A percentile compares a stretch with the other conserved stretches of the same genome.
These are phyloP conservation scores for Xiphorhynchus erythropygius DNA, from an alignment of 2,797 vertebrate species.

Conservation along the genomic window DNA sequence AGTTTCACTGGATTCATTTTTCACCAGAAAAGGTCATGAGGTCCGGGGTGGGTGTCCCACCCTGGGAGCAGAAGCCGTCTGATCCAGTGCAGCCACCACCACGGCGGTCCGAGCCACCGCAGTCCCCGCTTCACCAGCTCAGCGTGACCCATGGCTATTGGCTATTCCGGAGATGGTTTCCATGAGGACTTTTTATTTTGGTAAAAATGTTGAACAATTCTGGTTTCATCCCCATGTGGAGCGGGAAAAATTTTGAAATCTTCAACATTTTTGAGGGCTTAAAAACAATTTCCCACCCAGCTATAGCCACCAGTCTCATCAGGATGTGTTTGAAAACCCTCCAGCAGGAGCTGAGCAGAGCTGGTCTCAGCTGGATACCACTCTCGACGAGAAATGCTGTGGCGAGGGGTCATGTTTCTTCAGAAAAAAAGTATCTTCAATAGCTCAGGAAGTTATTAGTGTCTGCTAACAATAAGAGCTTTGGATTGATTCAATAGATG, in stretches of 20 bases:
- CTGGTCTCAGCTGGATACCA: constrained; percentile 67
- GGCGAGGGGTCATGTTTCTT: constrained; percentile 65
- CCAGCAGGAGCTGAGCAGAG: constrained; percentile 69
- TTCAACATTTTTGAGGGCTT: constrained; percentile 65
- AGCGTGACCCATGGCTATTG: not conserved
- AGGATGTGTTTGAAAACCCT: constrained; percentile 63
- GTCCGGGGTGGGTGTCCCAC: not conserved
- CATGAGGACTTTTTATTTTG: not conserved
- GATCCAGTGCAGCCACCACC: not conserved
- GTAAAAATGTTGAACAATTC: constrained; percentile 59
- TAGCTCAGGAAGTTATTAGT: constrained; percentile 69
- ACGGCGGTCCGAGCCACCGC: not conserved
- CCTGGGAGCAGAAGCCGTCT: not conserved
- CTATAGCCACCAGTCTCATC: constrained; percentile 61
- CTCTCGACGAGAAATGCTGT: constrained; percentile 54
- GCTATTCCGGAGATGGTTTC: constrained; percentile 49
- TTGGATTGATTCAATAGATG: constrained; percentile 68
- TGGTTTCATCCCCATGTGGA: constrained; percentile 59
- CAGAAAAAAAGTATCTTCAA: constrained; percentile 65
- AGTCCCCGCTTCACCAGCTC: not conserved
- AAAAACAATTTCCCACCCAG: constrained; percentile 71
- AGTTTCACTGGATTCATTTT: not conserved
- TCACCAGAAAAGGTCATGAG: not conserved
- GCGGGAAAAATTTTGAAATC: constrained; percentile 71
- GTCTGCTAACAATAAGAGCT: constrained; percentile 69